A percentile compares a stretch with the other conserved stretches of the same genome.
phyloP scores from a whole-genome alignment of 1,140 invertebrate genomes.

The Papilio machaon region DNA sequence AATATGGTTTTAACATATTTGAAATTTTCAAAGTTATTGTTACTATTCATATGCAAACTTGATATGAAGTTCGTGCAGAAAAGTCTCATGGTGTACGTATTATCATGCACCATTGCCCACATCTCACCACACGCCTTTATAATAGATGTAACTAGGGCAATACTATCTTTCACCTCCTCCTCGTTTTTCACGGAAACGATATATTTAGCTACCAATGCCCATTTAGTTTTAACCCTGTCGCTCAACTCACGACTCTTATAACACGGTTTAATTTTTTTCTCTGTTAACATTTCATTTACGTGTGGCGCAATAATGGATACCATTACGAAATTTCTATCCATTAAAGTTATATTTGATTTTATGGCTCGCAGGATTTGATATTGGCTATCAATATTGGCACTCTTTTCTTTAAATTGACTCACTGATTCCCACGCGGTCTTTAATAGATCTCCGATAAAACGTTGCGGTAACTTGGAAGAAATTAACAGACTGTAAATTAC shows the following conservation, averaged over 20 bases:
- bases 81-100: constrained; percentile 37
- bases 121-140: constrained; percentile 44
- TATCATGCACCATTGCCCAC: constrained; percentile 45
- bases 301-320: constrained; percentile 52
- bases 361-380: constrained; percentile 43
- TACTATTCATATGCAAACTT: constrained; percentile 29
- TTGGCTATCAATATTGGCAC: constrained; percentile 47
- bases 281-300: constrained; percentile 46
- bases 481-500: constrained; percentile 50
- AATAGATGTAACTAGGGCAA: constrained; percentile 47
- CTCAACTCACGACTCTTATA: constrained; percentile 37
- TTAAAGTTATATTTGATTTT: constrained; percentile 40
- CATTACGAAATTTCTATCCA: constrained; percentile 49
- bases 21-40: neutral
- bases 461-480: constrained; percentile 42
- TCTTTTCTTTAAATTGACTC: constrained; percentile 48
- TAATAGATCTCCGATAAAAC: constrained; percentile 47
- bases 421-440: constrained; percentile 54
- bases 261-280: constrained; percentile 40
- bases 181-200: constrained; percentile 47
- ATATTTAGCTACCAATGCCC: constrained; percentile 53
- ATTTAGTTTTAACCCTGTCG: constrained; percentile 47
- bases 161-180: constrained; percentile 45
- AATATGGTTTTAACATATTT: constrained; percentile 37
- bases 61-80: constrained; percentile 39